Evolutionary conservation across 2,113 vertebrate genomes (phyloP).

Genomic region (Butorides virescens): DNA sequence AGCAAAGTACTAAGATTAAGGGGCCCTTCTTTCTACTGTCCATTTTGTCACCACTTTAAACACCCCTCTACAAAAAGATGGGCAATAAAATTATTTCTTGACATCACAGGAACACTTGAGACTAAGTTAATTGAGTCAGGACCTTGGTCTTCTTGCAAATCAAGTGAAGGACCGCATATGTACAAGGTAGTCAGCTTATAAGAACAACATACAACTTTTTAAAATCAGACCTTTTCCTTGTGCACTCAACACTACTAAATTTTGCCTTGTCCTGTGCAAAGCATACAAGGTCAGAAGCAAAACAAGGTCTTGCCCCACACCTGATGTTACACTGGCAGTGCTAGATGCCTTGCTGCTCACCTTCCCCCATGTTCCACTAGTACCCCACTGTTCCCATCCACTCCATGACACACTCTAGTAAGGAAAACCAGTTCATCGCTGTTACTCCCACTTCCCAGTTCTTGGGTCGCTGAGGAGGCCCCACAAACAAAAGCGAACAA

Average conservation of each 20-base stretch:
- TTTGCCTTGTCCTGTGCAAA: not conserved
- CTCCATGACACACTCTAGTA: not conserved
- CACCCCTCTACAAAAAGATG: not conserved
- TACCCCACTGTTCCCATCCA: not conserved
- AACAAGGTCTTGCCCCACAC: not conserved
- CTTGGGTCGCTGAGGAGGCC: not conserved
- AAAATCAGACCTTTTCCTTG: not conserved
- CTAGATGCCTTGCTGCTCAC: not conserved
- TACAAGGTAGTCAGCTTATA: not conserved
- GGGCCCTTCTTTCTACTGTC: not conserved
- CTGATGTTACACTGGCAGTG: not conserved
- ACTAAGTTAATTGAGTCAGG: not conserved
- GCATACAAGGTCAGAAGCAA: not conserved
- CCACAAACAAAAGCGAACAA: not conserved
- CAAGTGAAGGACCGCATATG: not conserved
- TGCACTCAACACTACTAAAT: not conserved
- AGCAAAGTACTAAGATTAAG: not conserved
- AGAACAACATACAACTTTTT: not conserved
- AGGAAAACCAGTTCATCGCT: not conserved
- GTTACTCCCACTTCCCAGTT: not conserved
- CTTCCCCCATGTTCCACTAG: not conserved
- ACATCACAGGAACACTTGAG: not conserved
- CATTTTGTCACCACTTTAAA: not conserved
- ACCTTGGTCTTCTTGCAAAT: not conserved
- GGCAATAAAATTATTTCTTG: not conserved